Evolutionary conservation across 1,140 invertebrate genomes (phyloP).

Genomic region (Zaprionus vittiger): DNA sequence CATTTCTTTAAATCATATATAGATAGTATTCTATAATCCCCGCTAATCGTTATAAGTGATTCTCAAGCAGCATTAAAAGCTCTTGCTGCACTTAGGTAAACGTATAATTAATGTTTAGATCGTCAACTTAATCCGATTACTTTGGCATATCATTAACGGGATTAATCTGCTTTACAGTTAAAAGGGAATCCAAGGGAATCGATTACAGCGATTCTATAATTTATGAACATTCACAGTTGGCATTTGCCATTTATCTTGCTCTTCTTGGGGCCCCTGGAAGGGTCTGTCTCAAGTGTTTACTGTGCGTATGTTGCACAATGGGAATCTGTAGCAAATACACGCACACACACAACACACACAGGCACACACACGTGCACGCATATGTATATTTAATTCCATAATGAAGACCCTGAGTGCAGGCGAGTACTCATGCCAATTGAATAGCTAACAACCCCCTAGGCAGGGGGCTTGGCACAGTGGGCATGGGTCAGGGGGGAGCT

Average conservation of each 20-base stretch:
- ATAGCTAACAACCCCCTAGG: slow-evolving; percentile 39
- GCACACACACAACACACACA: slow-evolving; percentile 4
- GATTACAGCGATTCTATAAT: slow-evolving; percentile 20
- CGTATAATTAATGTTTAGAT: slow-evolving; percentile 8
- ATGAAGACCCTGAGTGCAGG: slow-evolving; percentile 73
- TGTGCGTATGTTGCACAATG: slow-evolving; percentile 35
- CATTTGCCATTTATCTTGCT: slow-evolving; percentile 14
- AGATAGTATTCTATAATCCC: neutral
- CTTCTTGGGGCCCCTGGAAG: neutral
- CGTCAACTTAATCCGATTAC: slow-evolving; percentile 3
- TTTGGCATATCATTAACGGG: slow-evolving; percentile 25
- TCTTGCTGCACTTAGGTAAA: slow-evolving; percentile 5
- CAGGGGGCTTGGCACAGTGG: neutral
- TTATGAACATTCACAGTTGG: slow-evolving; percentile 20
- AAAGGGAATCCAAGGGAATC: neutral
- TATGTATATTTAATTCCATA: slow-evolving; percentile 75
- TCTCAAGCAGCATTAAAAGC: slow-evolving; percentile 14
- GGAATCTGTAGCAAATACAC: slow-evolving; percentile 23
- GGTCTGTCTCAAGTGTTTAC: slow-evolving; percentile 62
- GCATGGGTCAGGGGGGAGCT: neutral
- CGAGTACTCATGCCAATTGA: slow-evolving; percentile 59
- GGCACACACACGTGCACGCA: slow-evolving; percentile 2
- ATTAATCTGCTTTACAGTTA: neutral
- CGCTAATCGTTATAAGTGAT: slow-evolving; percentile 18
- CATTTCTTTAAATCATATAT: too few relatives aligned